Evolutionary conservation across 2,113 vertebrate species (phyloP).

Genomic region (Eidolon helvum): DNA sequence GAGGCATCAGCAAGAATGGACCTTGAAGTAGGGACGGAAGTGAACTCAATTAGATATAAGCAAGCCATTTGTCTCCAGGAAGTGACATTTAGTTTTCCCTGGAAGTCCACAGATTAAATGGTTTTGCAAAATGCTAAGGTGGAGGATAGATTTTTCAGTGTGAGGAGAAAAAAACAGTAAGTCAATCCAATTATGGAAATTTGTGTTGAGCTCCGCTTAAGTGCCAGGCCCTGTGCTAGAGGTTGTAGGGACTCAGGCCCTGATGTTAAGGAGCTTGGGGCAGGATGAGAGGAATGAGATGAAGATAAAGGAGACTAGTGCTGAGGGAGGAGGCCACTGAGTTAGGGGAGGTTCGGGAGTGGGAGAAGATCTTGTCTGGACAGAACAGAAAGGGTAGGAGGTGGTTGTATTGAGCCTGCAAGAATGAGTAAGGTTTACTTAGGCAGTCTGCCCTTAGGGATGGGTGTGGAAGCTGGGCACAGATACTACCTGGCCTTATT

Average conservation of each 20-base stretch:
- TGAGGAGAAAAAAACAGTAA: conserved; percentile 18
- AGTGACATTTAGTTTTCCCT: conserved; percentile 73
- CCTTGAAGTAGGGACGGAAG: conserved; percentile 39
- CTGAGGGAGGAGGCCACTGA: neutral
- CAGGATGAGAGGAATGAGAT: neutral
- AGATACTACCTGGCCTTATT: no score
- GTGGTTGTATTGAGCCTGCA: neutral
- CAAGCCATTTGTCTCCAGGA: conserved; percentile 73
- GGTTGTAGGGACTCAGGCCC: neutral
- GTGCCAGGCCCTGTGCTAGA: neutral
- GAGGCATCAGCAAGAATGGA: conserved; percentile 49
- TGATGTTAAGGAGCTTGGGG: neutral
- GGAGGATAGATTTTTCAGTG: conserved; percentile 43
- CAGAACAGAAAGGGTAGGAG: neutral
- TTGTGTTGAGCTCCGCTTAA: neutral
- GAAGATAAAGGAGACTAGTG: neutral
- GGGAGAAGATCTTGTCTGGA: neutral
- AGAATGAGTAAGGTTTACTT: neutral
- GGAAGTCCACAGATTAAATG: conserved; percentile 69
- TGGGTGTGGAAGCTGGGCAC: neutral
- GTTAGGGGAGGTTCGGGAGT: neutral
- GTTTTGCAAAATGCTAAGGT: conserved; percentile 65
- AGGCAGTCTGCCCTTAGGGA: neutral
- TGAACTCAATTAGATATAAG: conserved; percentile 71
- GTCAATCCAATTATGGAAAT: conserved; percentile 30